A percentile compares a stretch with the other conserved stretches of the same genome.
Conservation (phyloP, 2,888 invertebrate species). For the Uloborus plumipes region DNA sequence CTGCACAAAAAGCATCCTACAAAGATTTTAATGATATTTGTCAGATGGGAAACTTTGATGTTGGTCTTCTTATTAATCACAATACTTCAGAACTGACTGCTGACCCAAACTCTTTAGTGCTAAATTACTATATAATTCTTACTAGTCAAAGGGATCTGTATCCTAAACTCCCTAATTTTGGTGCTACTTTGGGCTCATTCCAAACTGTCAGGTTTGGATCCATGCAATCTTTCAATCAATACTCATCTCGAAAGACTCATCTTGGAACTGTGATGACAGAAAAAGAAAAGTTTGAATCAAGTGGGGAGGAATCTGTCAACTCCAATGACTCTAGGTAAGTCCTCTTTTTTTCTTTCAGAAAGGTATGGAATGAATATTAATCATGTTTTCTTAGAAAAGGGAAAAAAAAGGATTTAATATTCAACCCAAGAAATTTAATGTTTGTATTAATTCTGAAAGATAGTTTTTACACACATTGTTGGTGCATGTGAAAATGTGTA, state of each 20-base stretch:
- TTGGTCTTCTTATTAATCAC: conserved; percentile 79
- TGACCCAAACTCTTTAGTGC: conserved; percentile 70
- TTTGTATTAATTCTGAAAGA: too few species aligned
- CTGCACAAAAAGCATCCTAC: conserved; percentile 76
- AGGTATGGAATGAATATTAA: not conserved
- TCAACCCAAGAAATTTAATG: too few species aligned
- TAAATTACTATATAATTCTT: conserved; percentile 77
- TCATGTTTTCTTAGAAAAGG: not conserved
- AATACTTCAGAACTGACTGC: conserved; percentile 67
- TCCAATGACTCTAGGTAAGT: conserved; percentile 39
- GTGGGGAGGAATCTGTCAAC: conserved; percentile 45
- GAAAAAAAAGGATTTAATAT: not conserved
- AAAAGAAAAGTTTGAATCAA: conserved; percentile 50
- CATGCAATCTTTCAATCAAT: conserved; percentile 18
- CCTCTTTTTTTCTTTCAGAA: not conserved
- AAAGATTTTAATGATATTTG: conserved; percentile 77
- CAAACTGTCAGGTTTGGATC: conserved; percentile 49
- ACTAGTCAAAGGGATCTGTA: conserved; percentile 73
- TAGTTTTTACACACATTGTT: too few species aligned
- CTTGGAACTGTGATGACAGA: conserved; percentile 27
- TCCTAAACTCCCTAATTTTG: conserved; percentile 74
- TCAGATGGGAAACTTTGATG: conserved; percentile 79
- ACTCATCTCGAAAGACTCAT: conserved; percentile 55
- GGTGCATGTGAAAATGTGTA: too few species aligned
- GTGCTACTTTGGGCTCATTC: conserved; percentile 55